Evolutionary conservation across 2,888 invertebrate species (phyloP).

Genomic region (Schizotus pectinicornis): DNA sequence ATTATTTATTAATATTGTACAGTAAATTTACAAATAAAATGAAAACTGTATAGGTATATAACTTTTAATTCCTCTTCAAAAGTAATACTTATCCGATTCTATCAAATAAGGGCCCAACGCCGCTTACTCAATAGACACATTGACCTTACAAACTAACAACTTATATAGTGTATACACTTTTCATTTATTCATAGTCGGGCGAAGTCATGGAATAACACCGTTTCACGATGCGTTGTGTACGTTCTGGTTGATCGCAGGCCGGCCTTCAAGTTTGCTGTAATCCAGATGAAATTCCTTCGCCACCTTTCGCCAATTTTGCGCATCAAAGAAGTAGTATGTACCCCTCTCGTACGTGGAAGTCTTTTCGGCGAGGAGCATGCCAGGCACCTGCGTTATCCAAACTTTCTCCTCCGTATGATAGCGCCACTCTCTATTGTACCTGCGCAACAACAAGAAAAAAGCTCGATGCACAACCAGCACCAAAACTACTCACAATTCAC

Average conservation of each 20-base stretch:
- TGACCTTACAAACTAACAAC: constrained; percentile 43
- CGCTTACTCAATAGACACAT: constrained; percentile 43
- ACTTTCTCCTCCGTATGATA: constrained; percentile 99
- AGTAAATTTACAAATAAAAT: constrained; percentile 59
- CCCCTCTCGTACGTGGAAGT: constrained; percentile 96
- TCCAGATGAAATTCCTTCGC: constrained; percentile 99
- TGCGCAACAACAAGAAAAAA: constrained; percentile 53
- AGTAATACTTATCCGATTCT: constrained; percentile 56
- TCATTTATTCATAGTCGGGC: constrained; percentile 54
- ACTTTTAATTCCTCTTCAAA: constrained; percentile 48
- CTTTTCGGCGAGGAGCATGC: constrained; percentile 93
- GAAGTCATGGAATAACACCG: constrained; percentile 47
- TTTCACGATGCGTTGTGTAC: constrained; percentile 42
- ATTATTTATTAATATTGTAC: constrained; percentile 57
- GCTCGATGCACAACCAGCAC: background rate
- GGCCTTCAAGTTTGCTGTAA: constrained; percentile 97
- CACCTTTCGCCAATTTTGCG: constrained; percentile 98
- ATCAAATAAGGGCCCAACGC: constrained; percentile 41
- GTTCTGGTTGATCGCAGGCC: constrained; percentile 62
- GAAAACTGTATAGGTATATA: constrained; percentile 58
- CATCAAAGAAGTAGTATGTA: constrained; percentile 99
- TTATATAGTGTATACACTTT: constrained; percentile 57
- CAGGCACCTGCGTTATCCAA: constrained; percentile 98
- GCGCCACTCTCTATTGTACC: constrained; percentile 98
- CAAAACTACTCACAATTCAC: constrained; percentile 83